These are phyloP conservation scores for Nebria ingens DNA, from an alignment of 1,140 invertebrate species.

Conservation along the genomic window DNA sequence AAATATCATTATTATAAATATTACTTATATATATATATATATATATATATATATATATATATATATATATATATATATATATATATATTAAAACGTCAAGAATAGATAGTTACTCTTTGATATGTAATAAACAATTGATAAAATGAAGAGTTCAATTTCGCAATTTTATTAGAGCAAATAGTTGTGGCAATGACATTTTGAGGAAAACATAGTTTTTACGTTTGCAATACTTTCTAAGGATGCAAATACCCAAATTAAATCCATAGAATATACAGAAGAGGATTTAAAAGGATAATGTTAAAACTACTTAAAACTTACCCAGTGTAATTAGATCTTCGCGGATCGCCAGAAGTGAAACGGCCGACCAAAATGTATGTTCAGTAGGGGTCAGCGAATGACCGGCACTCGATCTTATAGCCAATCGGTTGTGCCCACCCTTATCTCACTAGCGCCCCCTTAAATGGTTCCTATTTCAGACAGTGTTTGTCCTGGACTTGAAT, in stretches of 20 bases:
- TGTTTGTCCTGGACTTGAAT: neutral
- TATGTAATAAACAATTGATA: too few species aligned
- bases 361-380: conserved; percentile 20
- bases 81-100: too few species aligned
- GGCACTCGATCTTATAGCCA: conserved; percentile 27
- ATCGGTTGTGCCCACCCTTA: conserved; percentile 23
- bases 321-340: conserved; percentile 9
- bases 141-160: too few species aligned
- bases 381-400: conserved; percentile 25
- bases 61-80: too few species aligned
- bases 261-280: conserved; percentile 2
- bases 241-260: conserved; percentile 4
- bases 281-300: conserved; percentile 6
- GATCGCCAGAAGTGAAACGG: conserved; percentile 2
- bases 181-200: too few species aligned
- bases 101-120: too few species aligned
- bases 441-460: conserved; percentile 14
- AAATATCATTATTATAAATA: too few species aligned
- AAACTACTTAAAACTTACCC: conserved; percentile 9
- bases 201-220: too few species aligned
- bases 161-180: too few species aligned
- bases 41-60: too few species aligned
- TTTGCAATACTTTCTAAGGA: too few species aligned
- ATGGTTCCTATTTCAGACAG: conserved; percentile 17
- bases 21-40: too few species aligned